These are phyloP conservation scores for Thecocarcelia acutangulata DNA, from an alignment of 2,888 invertebrate genomes.

Conservation along the genomic window DNA sequence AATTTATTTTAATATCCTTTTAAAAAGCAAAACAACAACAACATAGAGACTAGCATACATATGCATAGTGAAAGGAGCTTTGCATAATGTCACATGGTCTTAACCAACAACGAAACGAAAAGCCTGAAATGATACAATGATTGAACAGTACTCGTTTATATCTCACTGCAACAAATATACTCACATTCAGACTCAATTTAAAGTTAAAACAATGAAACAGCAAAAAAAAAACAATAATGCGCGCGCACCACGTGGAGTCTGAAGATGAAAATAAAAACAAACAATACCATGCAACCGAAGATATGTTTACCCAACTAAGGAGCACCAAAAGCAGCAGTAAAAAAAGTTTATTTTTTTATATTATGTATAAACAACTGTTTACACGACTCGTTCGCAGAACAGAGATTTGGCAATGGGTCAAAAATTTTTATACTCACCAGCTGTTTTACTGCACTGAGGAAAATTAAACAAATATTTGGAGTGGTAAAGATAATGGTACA, in stretches of 20 bases:
- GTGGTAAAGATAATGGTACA: background rate
- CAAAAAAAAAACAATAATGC: slow-evolving; percentile 72
- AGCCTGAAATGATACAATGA: slow-evolving; percentile 13
- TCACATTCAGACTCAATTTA: background rate
- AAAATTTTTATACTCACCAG: slow-evolving; percentile 60
- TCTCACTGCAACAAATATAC: slow-evolving; percentile 2
- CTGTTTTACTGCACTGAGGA: slow-evolving; percentile 42
- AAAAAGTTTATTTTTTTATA: slow-evolving; percentile 37
- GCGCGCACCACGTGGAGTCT: slow-evolving; percentile 81
- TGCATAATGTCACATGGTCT: slow-evolving; percentile 57
- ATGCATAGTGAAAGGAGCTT: slow-evolving; percentile 18
- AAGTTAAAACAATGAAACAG: slow-evolving; percentile 8
- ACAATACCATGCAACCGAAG: slow-evolving; percentile 39
- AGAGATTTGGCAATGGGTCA: slow-evolving; percentile 68
- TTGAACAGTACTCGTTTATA: slow-evolving; percentile 19
- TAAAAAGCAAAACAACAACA: background rate
- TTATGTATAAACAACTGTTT: slow-evolving; percentile 29
- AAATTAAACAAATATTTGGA: slow-evolving; percentile 22
- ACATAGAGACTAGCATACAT: too few species aligned
- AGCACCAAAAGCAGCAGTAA: slow-evolving; percentile 41
- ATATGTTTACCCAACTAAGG: slow-evolving; percentile 61
- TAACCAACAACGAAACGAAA: slow-evolving; percentile 14
- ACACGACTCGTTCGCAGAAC: slow-evolving; percentile 19
- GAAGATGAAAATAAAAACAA: slow-evolving; percentile 62
- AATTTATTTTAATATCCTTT: slow-evolving; percentile 39